phyloP scores from a whole-genome alignment of 1,140 invertebrate species.

The Brachionus asplanchnoidis region DNA sequence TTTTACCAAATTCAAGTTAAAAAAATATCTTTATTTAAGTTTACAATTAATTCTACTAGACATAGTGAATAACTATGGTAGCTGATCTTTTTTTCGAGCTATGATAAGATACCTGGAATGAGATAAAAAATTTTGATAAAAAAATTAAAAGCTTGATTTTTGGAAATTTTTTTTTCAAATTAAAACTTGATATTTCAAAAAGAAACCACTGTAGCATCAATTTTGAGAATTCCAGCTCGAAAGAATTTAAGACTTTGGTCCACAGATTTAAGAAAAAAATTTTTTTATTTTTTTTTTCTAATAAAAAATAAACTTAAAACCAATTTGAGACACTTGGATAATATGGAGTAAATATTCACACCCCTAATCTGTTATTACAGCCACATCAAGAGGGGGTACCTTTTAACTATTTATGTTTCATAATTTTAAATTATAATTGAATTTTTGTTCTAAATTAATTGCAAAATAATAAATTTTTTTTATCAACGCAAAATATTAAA shows the following conservation, averaged over 20 bases:
- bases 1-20: neutral
- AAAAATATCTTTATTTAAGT: neutral
- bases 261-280: neutral
- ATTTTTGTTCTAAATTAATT: neutral
- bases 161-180: no score
- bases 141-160: neutral
- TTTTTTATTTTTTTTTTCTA: neutral
- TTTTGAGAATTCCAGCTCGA: neutral
- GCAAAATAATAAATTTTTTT: neutral
- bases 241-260: neutral
- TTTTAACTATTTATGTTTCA: neutral
- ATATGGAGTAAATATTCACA: neutral
- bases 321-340: neutral
- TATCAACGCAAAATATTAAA: constrained; percentile 13
- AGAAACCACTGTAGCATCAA: no score
- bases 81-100: neutral
- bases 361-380: neutral
- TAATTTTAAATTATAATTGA: neutral
- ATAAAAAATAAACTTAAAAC: neutral
- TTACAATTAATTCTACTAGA: neutral
- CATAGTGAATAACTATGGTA: neutral
- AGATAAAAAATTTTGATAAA: neutral
- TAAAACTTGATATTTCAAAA: no score
- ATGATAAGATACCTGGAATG: neutral
- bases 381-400: neutral